A percentile compares a stretch with the other conserved stretches of the same genome.
Evolutionary conservation across 2,797 vertebrate species (phyloP).

Genomic region (Ctenopoma kingsleyae): DNA sequence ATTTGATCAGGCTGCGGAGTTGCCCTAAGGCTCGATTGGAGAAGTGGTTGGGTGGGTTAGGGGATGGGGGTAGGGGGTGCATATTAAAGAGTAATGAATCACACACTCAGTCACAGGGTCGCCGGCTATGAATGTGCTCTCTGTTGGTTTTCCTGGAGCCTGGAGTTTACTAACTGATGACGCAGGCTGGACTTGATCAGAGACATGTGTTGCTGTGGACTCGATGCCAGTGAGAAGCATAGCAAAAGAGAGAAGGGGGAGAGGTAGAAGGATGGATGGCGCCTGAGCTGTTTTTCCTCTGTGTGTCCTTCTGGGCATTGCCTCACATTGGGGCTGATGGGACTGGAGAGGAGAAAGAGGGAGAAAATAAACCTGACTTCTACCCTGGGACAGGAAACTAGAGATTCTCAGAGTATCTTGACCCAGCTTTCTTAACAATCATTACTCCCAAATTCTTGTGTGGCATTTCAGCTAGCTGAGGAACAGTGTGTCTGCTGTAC

Average conservation of each 20-base stretch:
- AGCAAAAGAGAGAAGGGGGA: conserved; percentile 61
- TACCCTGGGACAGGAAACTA: conserved; percentile 76
- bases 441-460: conserved; percentile 67
- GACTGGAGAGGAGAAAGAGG: conserved; percentile 54
- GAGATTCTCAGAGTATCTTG: conserved; percentile 71
- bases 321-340: conserved; percentile 63
- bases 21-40: conserved; percentile 77
- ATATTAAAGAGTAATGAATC: conserved; percentile 89
- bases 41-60: conserved; percentile 78
- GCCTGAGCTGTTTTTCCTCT: conserved; percentile 73
- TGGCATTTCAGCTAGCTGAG: conserved; percentile 47
- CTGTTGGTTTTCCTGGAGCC: conserved; percentile 89
- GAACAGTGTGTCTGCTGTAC: conserved; percentile 22
- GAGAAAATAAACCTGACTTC: conserved; percentile 69
- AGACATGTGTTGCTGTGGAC: conserved; percentile 86
- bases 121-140: conserved; percentile 87
- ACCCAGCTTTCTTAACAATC: conserved; percentile 62
- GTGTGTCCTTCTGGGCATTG: conserved; percentile 73
- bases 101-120: conserved; percentile 89
- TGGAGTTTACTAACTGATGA: conserved; percentile 89
- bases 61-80: conserved; percentile 69
- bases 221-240: conserved; percentile 82
- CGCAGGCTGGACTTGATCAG: conserved; percentile 88
- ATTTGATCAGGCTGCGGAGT: conserved; percentile 80
- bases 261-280: conserved; percentile 74